These are phyloP conservation scores for Lithophane leautieri DNA, from an alignment of 2,888 invertebrate genomes.

Conservation along the genomic window DNA sequence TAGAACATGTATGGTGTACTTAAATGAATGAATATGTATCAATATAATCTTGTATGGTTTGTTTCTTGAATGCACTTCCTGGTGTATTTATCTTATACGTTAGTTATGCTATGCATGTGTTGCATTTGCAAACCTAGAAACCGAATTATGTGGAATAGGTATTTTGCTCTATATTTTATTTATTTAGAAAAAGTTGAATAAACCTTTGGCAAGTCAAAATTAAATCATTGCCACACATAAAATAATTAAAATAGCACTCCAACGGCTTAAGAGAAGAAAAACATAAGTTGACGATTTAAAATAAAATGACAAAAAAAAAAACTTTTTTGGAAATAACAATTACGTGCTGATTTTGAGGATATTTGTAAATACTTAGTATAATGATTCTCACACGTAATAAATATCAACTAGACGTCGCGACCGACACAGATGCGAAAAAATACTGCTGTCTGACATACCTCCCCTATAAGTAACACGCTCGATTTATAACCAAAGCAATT, in stretches of 20 bases:
- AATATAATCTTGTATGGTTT: slow-evolving; percentile 9
- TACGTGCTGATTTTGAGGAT: not conserved
- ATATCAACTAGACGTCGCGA: slow-evolving; percentile 65
- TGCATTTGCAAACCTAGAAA: not conserved
- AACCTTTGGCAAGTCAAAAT: not conserved
- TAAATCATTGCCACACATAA: not conserved
- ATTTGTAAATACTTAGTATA: not conserved
- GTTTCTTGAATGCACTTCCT: slow-evolving; percentile 44
- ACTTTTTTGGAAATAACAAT: not conserved
- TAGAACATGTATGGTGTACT: not conserved
- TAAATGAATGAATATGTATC: slow-evolving; percentile 23
- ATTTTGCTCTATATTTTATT: not conserved
- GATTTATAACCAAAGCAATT: slow-evolving; percentile 8
- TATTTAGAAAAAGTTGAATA: too few species aligned
- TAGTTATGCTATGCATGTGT: not conserved
- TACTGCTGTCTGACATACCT: slow-evolving; percentile 59
- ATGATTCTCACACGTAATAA: slow-evolving; percentile 4
- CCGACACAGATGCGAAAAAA: slow-evolving; percentile 64
- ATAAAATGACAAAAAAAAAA: too few species aligned
- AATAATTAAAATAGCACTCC: not conserved
- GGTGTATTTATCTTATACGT: slow-evolving; percentile 6
- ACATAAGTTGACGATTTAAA: too few species aligned
- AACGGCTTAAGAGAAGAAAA: not conserved
- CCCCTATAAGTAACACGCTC: slow-evolving; percentile 21
- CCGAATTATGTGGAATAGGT: not conserved